Percentiles rank a stretch among this genome's conserved stretches.
Evolutionary conservation across 1,140 invertebrate genomes (phyloP).

Genomic region (Ericerus pela): DNA sequence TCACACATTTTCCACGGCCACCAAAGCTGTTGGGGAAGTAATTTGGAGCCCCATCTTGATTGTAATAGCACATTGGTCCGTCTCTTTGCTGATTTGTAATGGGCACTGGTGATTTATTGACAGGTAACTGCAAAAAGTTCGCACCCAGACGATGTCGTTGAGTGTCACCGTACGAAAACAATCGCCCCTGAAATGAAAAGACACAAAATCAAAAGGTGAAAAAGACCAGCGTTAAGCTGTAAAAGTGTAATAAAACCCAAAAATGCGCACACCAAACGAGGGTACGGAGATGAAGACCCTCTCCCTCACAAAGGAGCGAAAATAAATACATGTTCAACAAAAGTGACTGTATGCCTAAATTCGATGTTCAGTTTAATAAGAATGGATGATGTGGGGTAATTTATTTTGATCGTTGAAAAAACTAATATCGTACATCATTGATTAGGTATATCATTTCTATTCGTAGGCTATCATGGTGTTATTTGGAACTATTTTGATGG

Average conservation of each 20-base stretch:
- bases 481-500: too few species aligned
- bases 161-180: slow-evolving; percentile 88
- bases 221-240: too few species aligned
- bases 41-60: slow-evolving; percentile 69
- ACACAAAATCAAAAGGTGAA: neutral
- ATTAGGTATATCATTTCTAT: too few species aligned
- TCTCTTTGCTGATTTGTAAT: slow-evolving; percentile 70
- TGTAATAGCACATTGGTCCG: slow-evolving; percentile 47
- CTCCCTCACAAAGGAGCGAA: neutral
- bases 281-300: neutral
- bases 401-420: too few species aligned
- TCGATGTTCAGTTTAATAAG: too few species aligned
- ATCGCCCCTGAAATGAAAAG: slow-evolving; percentile 52
- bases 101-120: slow-evolving; percentile 63
- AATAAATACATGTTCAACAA: too few species aligned
- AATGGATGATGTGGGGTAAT: too few species aligned
- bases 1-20: slow-evolving; percentile 60
- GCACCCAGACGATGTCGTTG: slow-evolving; percentile 81
- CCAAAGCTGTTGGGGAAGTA: slow-evolving; percentile 90
- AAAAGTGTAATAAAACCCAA: neutral
- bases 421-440: too few species aligned
- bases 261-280: neutral
- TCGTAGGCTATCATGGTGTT: too few species aligned
- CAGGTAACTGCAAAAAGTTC: slow-evolving; percentile 81
- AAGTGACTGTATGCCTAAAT: too few species aligned